Evolutionary conservation across 2,113 vertebrate species (phyloP).

Genomic region (Smithornis capensis): DNA sequence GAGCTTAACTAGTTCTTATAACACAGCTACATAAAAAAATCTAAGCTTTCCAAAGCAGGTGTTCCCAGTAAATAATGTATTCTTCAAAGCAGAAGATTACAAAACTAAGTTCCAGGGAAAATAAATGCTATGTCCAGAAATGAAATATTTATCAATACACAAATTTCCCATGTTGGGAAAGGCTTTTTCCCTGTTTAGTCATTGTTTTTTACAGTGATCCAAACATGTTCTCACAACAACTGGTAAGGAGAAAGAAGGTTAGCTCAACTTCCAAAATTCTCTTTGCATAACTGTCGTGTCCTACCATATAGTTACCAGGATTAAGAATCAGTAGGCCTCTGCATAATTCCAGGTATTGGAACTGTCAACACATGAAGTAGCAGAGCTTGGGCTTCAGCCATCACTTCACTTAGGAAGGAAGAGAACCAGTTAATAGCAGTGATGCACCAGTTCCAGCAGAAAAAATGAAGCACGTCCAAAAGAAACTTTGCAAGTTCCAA

Average conservation of each 20-base stretch:
- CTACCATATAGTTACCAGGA: constrained; percentile 33
- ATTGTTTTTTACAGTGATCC: background rate
- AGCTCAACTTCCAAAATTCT: background rate
- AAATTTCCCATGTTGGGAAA: background rate
- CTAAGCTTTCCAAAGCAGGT: background rate
- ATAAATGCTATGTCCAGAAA: background rate
- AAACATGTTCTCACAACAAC: constrained; percentile 3
- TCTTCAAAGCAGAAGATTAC: background rate
- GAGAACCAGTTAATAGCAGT: constrained; percentile 73
- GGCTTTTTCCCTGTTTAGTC: background rate
- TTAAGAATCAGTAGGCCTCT: constrained; percentile 17
- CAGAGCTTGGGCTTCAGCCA: constrained; percentile 66
- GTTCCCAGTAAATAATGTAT: background rate
- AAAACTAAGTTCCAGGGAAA: background rate
- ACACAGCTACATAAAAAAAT: background rate
- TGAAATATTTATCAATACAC: background rate
- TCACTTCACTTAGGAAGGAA: constrained; percentile 73
- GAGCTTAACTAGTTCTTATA: background rate
- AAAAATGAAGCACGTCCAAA: constrained; percentile 71
- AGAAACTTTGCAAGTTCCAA: constrained; percentile 77
- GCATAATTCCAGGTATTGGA: constrained; percentile 49
- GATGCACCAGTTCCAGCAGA: constrained; percentile 72
- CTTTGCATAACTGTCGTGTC: background rate
- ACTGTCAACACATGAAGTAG: constrained; percentile 69
- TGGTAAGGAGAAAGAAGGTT: background rate